A percentile compares a stretch with the other conserved stretches of the same genome.
phyloP scores from a whole-genome alignment of 2,113 vertebrate genomes.

The Lophotis ruficrista region DNA sequence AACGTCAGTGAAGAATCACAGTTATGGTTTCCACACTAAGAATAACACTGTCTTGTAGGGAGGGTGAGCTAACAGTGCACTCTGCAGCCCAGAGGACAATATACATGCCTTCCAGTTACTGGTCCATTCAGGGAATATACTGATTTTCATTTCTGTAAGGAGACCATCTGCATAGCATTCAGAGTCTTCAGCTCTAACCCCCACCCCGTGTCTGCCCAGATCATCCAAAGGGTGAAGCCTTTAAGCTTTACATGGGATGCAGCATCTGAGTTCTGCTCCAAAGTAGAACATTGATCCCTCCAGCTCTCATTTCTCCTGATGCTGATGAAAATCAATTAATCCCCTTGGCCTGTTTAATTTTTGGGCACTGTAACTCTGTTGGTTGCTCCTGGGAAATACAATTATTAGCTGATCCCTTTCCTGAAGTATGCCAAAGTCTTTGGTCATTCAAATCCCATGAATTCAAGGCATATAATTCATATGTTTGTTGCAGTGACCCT shows the following conservation, averaged over 20 bases:
- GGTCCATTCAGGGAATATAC: too few relatives aligned
- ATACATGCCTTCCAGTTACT: not conserved
- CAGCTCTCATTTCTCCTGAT: not conserved
- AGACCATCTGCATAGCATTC: not conserved
- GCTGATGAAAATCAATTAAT: not conserved
- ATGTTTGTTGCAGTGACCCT: not conserved
- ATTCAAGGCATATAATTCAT: not conserved
- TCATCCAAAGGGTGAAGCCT: not conserved
- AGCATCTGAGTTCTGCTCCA: not conserved
- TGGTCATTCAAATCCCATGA: not conserved
- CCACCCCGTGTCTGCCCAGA: not conserved
- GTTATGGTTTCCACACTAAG: not conserved
- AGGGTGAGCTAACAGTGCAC: slow-evolving; percentile 17
- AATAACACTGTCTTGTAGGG: not conserved
- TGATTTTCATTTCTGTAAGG: not conserved
- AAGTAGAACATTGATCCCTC: not conserved
- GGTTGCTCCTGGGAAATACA: not conserved
- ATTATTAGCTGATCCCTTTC: not conserved
- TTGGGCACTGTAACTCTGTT: not conserved
- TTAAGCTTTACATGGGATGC: not conserved
- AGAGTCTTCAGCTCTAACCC: not conserved
- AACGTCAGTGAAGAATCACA: not conserved
- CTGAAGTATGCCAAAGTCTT: not conserved
- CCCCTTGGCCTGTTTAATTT: not conserved
- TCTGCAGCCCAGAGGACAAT: slow-evolving; percentile 13